These are phyloP conservation scores for Prorops nasuta DNA, from an alignment of 1,140 invertebrate genomes.

Conservation along the genomic window DNA sequence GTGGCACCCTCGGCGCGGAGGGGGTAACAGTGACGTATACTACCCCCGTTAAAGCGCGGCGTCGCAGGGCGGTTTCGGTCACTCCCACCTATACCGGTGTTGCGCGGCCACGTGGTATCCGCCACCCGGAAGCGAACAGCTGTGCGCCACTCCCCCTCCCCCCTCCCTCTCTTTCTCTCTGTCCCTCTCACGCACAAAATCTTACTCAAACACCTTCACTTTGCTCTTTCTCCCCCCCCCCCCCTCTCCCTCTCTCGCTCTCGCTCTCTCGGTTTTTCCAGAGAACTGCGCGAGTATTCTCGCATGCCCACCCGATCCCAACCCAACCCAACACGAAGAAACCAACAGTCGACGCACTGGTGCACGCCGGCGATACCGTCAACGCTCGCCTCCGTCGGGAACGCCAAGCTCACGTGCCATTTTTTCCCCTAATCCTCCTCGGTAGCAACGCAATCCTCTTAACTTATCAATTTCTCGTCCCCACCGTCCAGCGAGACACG, in stretches of 20 bases:
- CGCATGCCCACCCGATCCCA: not conserved
- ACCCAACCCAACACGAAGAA: too few species aligned
- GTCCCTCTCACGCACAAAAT: conserved; percentile 10
- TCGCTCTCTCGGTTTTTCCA: conserved; percentile 2
- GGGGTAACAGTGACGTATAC: too few species aligned
- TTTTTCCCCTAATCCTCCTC: too few species aligned
- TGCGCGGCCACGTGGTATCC: conserved; percentile 46
- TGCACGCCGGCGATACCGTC: too few species aligned
- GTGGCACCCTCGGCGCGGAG: conserved; percentile 19
- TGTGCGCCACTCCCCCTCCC: conserved; percentile 14
- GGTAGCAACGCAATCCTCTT: too few species aligned
- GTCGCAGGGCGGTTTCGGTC: conserved; percentile 45
- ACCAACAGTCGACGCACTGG: too few species aligned
- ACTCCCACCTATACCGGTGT: conserved; percentile 53
- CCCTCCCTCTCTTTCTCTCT: conserved; percentile 15
- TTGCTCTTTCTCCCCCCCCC: conserved; percentile 12
- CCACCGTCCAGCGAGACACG: too few species aligned
- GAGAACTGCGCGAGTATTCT: not conserved
- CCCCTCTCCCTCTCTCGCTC: conserved; percentile 5
- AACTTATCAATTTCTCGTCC: too few species aligned
- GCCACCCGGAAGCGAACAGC: conserved; percentile 34
- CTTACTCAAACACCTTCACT: conserved; percentile 16
- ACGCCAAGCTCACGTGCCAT: too few species aligned
- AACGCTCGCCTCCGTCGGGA: too few species aligned
- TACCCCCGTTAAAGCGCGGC: too few species aligned